Evolutionary conservation across 2,888 invertebrate genomes (phyloP), one percentile per base, ranked within the genome.

Genomic region (Chaetogeoica ovagalla): DNA sequence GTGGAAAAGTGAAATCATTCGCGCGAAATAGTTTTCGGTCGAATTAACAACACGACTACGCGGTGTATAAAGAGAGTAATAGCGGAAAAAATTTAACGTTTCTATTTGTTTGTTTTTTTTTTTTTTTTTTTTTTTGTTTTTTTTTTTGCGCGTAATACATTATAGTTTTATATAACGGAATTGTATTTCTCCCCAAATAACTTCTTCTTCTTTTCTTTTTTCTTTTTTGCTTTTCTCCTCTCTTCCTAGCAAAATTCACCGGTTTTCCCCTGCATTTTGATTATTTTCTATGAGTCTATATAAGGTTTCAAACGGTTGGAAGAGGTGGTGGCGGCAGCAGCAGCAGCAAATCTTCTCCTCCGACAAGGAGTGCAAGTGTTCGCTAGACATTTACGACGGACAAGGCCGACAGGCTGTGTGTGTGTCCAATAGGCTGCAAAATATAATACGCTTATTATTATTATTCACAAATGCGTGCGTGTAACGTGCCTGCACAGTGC

Each of bases 1-100:
- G 39, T 43, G 43, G 63, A 65, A 71, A 79, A 79, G 79, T 79
- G 71, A 79, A 79, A 79, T 79, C 79, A 63, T 79, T 77, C 23
- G 11, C 11, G 30, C 2, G 4, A 30, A 30, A 30, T 30, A 75
- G 43, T 76, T 70, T 71, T 79, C 70, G 79, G 63, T 79, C 79
- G 79, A 79, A 62, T 77, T 77, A 48, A 55, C 62, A 62, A 69
- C 60, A 62, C 30, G 30, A 30, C 30, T 30, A n/a, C n/a, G 30
- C 30, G 30, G 1, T 30, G 30, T 4, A 30, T 30, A 30, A 30
- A 30, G 30, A 30, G 62, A 70, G 52, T 62, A 76, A 66, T 43
- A 43, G 30, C 59, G 43, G 59, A 48, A 66, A 68, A 57, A 21
- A 75, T 48, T 59, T 65, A 57, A 43, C 57, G 21, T 19, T 7